Evolutionary conservation across 2,888 invertebrate genomes (phyloP), one percentile per base, ranked within the genome.

Genomic region (Noctua fimbriata): DNA sequence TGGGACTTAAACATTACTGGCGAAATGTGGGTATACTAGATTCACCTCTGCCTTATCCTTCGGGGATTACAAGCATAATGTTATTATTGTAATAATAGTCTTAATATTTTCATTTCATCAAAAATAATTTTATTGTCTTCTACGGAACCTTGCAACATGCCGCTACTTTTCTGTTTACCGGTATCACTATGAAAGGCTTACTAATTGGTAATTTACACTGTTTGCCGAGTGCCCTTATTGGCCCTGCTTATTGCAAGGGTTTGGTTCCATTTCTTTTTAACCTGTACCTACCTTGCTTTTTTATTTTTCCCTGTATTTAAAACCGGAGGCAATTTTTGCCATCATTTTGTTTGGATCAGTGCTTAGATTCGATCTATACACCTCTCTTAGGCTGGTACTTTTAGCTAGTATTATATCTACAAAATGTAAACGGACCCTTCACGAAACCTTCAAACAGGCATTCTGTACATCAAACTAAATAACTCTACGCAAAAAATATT

Each of bases 171-270:
- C 69, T 81, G 24, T 75, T 69, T 63, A 49, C 44, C 36, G 36
- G 90, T 90, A 84, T 90, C 87, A 88, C 82, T 90, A 87, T 93
- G 91, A 92, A 93, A 92, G 91, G 89, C 89, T 90, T 90, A 92
- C 93, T 94, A 94, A 94, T 94, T 94, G 94, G 93, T 93, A 93
- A 94, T 94, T 94, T 91, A 91, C 93, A 92, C 89, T 90, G 87
- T 89, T 86, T 83, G 75, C 71, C 14, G 71, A 89, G 90, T 73
- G 80, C 70, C 74, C 81, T 89, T 83, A 85, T 86, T 88, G 75
- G 83, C 78, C 79, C 77, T 84, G 79, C 84, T 88, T 79, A 78
- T 81, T 79, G 75, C 84, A 49, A 36, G 76, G 67, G 71, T 75
- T 70, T 49, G 47, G 32, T 75, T 84, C 21, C 44, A 69, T 75